Percentiles rank a stretch among this genome's conserved stretches.
Evolutionary conservation across 2,113 vertebrate species (phyloP).

Genomic region (Serranochromis macrocephalus): DNA sequence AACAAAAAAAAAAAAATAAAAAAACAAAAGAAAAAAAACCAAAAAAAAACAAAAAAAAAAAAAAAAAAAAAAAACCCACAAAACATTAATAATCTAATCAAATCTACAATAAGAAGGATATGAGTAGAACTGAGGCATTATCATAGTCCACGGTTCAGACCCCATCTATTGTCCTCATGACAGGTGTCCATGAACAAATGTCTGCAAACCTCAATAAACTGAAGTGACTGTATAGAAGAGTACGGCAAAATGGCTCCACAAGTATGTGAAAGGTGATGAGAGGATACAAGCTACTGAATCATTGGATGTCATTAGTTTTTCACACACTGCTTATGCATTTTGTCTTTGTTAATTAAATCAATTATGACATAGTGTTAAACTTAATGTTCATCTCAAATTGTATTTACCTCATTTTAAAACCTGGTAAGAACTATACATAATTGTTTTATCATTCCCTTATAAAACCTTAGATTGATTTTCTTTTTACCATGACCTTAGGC

Average conservation of each 20-base stretch:
- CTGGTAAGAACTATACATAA: background rate
- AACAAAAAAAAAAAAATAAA: too few relatives aligned
- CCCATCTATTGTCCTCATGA: background rate
- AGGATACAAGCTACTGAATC: background rate
- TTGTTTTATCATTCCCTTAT: background rate
- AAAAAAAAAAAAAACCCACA: rapidly evolving
- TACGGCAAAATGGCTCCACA: background rate
- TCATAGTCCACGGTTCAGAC: background rate
- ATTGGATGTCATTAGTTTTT: background rate
- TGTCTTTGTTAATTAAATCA: background rate
- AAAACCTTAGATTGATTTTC: background rate
- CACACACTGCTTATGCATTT: background rate
- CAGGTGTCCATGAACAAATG: background rate
- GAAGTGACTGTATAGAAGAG: background rate
- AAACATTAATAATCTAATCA: background rate
- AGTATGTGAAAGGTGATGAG: background rate
- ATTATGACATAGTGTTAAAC: background rate
- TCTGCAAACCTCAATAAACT: background rate
- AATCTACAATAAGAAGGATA: background rate
- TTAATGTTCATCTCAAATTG: background rate
- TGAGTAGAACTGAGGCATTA: background rate
- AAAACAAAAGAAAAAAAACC: too few relatives aligned
- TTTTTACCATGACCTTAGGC: background rate
- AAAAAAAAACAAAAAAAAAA: background rate
- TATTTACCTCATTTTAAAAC: background rate